phyloP scores from a whole-genome alignment of 1,140 invertebrate species.

The Oedothorax gibbosus region DNA sequence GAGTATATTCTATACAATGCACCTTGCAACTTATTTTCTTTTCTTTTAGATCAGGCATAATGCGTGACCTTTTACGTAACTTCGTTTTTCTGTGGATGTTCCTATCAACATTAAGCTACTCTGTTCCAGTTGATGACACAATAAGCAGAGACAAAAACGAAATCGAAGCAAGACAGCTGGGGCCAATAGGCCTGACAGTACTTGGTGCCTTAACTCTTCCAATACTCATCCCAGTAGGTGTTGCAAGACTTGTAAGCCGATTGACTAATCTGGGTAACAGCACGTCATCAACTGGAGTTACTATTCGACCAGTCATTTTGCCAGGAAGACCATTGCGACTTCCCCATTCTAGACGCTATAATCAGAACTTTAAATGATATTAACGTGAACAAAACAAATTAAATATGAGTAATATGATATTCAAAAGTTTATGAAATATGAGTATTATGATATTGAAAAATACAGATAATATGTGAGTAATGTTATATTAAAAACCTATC shows the following conservation, averaged over 20 bases:
- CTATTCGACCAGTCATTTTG: conserved; percentile 47
- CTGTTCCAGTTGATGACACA: background rate
- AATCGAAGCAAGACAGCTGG: conserved; percentile 35
- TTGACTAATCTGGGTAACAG: conserved; percentile 47
- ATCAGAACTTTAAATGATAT: too few relatives aligned
- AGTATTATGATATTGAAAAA: too few relatives aligned
- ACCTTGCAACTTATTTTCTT: background rate
- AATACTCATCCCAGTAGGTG: conserved; percentile 44
- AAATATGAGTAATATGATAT: too few relatives aligned
- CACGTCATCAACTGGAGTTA: conserved; percentile 34
- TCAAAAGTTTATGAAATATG: too few relatives aligned
- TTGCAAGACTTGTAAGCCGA: conserved; percentile 42
- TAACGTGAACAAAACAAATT: too few relatives aligned
- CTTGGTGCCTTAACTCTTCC: conserved; percentile 50
- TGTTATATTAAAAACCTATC: too few relatives aligned
- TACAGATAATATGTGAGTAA: too few relatives aligned
- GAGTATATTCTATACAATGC: background rate
- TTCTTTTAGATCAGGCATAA: background rate
- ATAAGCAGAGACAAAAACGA: background rate
- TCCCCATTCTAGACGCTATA: background rate
- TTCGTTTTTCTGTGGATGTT: conserved; percentile 21
- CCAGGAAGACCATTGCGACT: conserved; percentile 31
- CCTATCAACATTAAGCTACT: background rate
- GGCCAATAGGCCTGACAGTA: conserved; percentile 37
- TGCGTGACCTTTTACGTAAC: background rate